Conservation (phyloP, 1,140 invertebrate genomes). For the Gryllus bimaculatus region DNA sequence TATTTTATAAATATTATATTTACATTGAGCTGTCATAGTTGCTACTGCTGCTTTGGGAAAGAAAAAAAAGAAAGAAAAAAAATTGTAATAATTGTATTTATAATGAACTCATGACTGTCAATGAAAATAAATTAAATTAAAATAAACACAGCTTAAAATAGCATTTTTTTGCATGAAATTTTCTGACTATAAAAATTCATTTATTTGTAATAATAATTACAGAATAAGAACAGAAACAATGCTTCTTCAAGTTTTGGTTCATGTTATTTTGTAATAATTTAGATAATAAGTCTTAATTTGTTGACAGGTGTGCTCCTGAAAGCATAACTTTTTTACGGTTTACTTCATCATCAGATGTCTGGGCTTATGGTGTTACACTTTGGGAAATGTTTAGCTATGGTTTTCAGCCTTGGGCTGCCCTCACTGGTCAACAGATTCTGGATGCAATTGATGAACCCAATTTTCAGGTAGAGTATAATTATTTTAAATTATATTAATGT, state of each 20-base stretch:
- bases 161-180: too few species aligned
- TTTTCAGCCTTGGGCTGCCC: constrained; percentile 92
- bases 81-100: too few species aligned
- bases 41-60: too few species aligned
- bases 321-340: constrained; percentile 94
- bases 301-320: constrained; percentile 83
- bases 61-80: too few species aligned
- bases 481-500: constrained; percentile 16
- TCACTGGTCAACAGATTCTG: constrained; percentile 91
- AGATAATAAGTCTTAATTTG: constrained; percentile 5
- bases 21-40: too few species aligned
- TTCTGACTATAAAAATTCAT: too few species aligned
- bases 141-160: too few species aligned
- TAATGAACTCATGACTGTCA: too few species aligned
- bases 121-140: too few species aligned
- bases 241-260: not conserved
- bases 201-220: not conserved
- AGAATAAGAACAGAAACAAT: not conserved
- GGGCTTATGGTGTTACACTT: constrained; percentile 95
- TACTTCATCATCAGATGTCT: constrained; percentile 92
- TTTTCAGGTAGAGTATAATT: constrained; percentile 43
- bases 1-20: too few species aligned
- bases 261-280: not conserved
- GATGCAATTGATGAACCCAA: constrained; percentile 93
- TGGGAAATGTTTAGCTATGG: constrained; percentile 99